These are phyloP conservation scores for Phanerotoma sp. DNA, from an alignment of 2,888 invertebrate genomes.

Conservation along the genomic window DNA sequence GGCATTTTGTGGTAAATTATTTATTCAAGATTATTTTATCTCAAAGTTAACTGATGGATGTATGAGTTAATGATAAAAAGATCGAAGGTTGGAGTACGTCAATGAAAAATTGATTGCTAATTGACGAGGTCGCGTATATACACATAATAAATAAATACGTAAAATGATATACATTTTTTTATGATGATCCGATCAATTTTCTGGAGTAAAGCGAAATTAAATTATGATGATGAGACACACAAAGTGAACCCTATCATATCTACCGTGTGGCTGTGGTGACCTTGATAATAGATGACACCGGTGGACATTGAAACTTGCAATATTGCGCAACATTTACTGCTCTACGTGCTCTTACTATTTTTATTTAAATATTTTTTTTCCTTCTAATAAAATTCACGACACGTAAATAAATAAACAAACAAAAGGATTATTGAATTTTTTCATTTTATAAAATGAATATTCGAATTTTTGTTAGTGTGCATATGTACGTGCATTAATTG, in stretches of 20 bases:
- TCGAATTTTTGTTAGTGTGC: too few species aligned
- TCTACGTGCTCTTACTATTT: constrained; percentile 24
- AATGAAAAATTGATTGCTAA: not conserved
- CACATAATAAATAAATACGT: not conserved
- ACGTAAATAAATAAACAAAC: too few species aligned
- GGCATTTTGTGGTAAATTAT: too few species aligned
- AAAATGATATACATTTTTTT: not conserved
- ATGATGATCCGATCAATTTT: not conserved
- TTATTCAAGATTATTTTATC: too few species aligned
- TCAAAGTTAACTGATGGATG: not conserved
- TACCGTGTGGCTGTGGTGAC: too few species aligned
- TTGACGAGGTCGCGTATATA: not conserved
- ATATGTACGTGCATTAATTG: too few species aligned
- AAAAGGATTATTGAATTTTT: too few species aligned
- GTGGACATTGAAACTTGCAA: constrained; percentile 22
- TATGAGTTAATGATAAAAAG: not conserved
- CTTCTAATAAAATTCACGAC: constrained; percentile 4
- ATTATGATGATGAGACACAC: not conserved
- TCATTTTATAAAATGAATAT: too few species aligned
- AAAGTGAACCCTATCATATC: constrained; percentile 3
- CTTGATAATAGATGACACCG: constrained; percentile 30
- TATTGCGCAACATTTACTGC: constrained; percentile 42
- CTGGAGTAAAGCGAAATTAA: not conserved
- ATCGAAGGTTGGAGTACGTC: not conserved
- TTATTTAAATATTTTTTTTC: constrained; percentile 16